Conservation (phyloP, 2,113 vertebrate species). For the Bos indicus region DNA sequence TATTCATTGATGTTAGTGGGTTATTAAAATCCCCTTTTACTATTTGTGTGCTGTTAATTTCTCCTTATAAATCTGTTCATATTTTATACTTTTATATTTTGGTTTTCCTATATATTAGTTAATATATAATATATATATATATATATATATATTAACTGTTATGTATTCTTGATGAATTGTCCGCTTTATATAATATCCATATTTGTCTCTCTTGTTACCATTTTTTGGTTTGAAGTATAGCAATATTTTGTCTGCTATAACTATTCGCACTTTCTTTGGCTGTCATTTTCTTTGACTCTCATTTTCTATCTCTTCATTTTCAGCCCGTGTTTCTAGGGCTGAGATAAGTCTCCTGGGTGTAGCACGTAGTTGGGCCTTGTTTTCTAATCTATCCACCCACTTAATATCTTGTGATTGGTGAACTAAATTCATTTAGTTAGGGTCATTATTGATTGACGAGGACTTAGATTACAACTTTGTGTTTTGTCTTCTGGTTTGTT, state of each 20-base stretch:
- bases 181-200: not conserved
- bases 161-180: not conserved
- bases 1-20: not conserved
- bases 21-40: not conserved
- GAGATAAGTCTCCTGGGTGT: not conserved
- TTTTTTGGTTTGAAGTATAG: not conserved
- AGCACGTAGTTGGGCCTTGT: not conserved
- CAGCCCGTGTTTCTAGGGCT: not conserved
- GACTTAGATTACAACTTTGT: not conserved
- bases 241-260: not conserved
- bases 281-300: not conserved
- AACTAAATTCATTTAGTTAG: not conserved
- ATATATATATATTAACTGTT: not conserved
- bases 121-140: too few species aligned
- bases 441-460: not conserved
- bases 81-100: not conserved
- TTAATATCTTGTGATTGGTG: not conserved
- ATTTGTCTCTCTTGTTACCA: not conserved
- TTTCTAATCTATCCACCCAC: not conserved
- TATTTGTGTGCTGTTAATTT: not conserved
- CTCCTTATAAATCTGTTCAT: not conserved
- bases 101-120: not conserved
- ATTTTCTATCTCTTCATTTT: not conserved
- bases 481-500: not conserved
- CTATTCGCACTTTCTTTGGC: not conserved